A percentile compares a stretch with the other conserved stretches of the same genome.
Conservation (phyloP, 2,797 vertebrate genomes). For the Labroides dimidiatus region DNA sequence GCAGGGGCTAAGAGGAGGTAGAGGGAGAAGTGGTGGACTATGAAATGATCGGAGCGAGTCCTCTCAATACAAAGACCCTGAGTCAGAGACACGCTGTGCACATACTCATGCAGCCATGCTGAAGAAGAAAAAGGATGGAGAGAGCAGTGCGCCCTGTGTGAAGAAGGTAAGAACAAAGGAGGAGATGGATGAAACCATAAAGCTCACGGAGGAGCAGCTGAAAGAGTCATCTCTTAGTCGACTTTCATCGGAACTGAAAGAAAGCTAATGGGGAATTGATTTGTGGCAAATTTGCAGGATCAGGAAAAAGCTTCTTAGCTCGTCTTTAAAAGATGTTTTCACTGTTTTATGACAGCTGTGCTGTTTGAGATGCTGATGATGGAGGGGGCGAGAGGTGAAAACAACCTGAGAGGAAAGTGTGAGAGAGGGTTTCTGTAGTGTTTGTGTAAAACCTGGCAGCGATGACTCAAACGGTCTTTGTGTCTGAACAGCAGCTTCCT, state of each 20-base stretch:
- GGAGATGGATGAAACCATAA: background rate
- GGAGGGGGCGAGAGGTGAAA: background rate
- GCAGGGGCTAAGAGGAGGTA: conserved; percentile 40
- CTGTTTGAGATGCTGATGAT: background rate
- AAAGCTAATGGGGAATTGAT: no score
- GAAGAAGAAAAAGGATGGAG: conserved; percentile 84
- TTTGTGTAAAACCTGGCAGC: background rate
- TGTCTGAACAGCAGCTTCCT: conserved; percentile 18
- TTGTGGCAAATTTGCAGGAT: background rate
- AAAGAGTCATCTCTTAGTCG: background rate
- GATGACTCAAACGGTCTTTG: conserved; percentile 6
- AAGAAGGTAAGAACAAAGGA: conserved; percentile 83
- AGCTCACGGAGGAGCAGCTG: background rate
- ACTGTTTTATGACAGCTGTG: background rate
- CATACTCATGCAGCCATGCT: conserved; percentile 53
- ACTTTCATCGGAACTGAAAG: background rate
- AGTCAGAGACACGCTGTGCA: conserved; percentile 12
- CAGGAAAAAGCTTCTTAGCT: background rate
- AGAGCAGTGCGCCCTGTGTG: conserved; percentile 73
- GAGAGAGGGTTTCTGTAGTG: background rate
- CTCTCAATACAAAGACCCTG: conserved; percentile 16
- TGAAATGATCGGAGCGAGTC: conserved; percentile 45
- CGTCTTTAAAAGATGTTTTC: background rate
- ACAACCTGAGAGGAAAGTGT: background rate
- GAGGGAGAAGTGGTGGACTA: conserved; percentile 34